phyloP scores from a whole-genome alignment of 2,888 invertebrate genomes.

The Drosophila merina region DNA sequence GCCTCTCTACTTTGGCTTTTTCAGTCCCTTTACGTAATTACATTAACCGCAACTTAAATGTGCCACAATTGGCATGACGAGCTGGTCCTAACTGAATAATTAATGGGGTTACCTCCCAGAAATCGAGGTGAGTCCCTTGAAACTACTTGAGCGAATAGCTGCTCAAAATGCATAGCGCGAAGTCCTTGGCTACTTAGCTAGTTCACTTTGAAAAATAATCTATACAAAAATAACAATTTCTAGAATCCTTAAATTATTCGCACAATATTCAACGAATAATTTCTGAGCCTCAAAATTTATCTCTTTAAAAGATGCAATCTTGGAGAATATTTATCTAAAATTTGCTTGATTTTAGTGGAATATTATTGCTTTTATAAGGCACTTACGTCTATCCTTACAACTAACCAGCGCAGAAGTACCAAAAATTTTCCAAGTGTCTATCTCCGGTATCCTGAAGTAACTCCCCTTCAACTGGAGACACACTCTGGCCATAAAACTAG shows the following conservation, averaged over 20 bases:
- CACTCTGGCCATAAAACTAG: conserved; percentile 52
- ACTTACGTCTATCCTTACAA: too few species aligned
- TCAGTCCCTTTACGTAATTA: conserved; percentile 57
- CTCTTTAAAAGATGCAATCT: too few species aligned
- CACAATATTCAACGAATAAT: too few species aligned
- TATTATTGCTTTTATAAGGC: too few species aligned
- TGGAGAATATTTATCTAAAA: too few species aligned
- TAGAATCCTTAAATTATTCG: too few species aligned
- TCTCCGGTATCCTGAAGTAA: conserved; percentile 14
- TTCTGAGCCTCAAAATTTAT: too few species aligned
- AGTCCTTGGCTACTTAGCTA: conserved; percentile 29
- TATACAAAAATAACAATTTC: too few species aligned
- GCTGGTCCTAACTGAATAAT: conserved; percentile 65
- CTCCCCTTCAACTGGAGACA: conserved; percentile 32
- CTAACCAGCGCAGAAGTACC: too few species aligned
- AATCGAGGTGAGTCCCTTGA: conserved; percentile 41
- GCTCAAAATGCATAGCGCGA: conserved; percentile 61
- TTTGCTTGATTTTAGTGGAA: too few species aligned
- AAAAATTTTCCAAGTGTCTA: conserved; percentile 9
- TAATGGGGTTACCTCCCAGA: conserved; percentile 47
- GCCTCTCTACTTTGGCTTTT: conserved; percentile 20
- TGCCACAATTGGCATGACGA: conserved; percentile 60
- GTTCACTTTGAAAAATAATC: conserved; percentile 5
- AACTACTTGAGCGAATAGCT: conserved; percentile 62
- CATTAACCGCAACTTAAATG: conserved; percentile 56